Evolutionary conservation across 2,888 invertebrate genomes (phyloP).

Genomic region (Hypena proboscidalis): DNA sequence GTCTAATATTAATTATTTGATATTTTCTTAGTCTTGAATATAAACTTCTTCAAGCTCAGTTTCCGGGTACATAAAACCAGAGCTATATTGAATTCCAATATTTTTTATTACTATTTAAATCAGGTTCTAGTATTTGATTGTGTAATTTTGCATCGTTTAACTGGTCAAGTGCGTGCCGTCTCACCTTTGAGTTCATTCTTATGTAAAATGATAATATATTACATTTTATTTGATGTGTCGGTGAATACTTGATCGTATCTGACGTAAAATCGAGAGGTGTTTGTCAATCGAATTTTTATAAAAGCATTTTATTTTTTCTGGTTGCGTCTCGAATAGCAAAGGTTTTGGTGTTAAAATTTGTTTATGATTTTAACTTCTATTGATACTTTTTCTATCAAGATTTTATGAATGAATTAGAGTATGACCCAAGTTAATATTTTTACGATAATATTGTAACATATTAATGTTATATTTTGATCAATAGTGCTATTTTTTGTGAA

Average conservation of each 20-base stretch:
- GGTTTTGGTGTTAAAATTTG: slow-evolving; percentile 1
- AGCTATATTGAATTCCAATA: slow-evolving; percentile 8
- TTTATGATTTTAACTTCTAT: no score
- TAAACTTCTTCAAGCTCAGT: slow-evolving; percentile 9
- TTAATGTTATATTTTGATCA: no score
- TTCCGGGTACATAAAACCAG: slow-evolving; percentile 15
- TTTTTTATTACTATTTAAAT: slow-evolving; percentile 18
- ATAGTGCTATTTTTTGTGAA: no score
- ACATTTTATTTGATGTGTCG: slow-evolving; percentile 10
- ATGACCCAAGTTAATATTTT: no score
- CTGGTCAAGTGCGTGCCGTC: slow-evolving; percentile 27
- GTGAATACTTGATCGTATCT: slow-evolving; percentile 16
- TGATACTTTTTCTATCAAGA: no score
- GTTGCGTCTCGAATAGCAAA: slow-evolving; percentile 13
- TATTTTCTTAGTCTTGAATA: no score
- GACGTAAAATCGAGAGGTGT: slow-evolving; percentile 4
- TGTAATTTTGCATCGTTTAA: slow-evolving; percentile 37
- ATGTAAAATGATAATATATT: slow-evolving; percentile 24
- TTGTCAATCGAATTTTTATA: slow-evolving; percentile 14
- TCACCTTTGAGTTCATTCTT: slow-evolving; percentile 14
- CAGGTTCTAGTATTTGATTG: slow-evolving; percentile 30
- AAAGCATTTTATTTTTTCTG: slow-evolving; percentile 20
- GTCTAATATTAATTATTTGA: no score
- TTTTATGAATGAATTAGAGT: no score
- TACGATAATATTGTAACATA: no score